Base-by-base conservation (phyloP, 1,140 invertebrate species). In the Scaptomyza pallida region DNA sequence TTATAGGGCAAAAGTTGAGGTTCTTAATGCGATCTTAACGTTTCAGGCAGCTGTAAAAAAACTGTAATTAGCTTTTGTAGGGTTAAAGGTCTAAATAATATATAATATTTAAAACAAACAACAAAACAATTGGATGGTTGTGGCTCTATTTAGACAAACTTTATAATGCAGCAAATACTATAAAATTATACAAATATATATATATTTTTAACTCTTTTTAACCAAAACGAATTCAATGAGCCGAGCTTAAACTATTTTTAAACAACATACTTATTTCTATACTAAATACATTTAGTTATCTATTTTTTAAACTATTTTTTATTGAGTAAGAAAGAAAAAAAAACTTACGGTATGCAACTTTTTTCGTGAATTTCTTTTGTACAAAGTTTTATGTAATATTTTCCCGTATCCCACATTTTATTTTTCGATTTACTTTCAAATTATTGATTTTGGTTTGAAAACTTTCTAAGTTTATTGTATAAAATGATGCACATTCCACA, bases 331-430 rank as follows among this genome's bases (percentile, higher is more conserved):
- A 45, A 64, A 48, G 30, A 45, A 55, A 13, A 33, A 54, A 56
- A 68, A 23, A 72, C 43, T 74, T 64, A 63, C 56, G 75, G 83
- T 72, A 77, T 88, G 82, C 78, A 88, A 88, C 59, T 56, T 83
- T 82, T 75, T 88, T 82, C 82, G 83, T 86, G 82, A 86, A 88
- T 88, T 88, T 78, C 64, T 73, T 54, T 70, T 64, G 61, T 79
- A 76, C 57, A 71, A 63, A 62, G 37, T 56, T 37, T 57, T 33
- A 77, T 65, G 33, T 59, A 41, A 41, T 67, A 60, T 73, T 26
- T 4, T 55, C 65, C 10, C 50, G n/a, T 43, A 70, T 1, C 33
- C 33, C 26, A 64, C 26, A 45, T 26, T 78, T 54, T 74, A 3
- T 62, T 54, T 68, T 50, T n/a, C 33, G 48, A 30, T 61, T 12